Percentiles rank a stretch among this genome's conserved stretches.
Conservation (phyloP, 2,113 vertebrate species). For the Physeter macrocephalus region DNA sequence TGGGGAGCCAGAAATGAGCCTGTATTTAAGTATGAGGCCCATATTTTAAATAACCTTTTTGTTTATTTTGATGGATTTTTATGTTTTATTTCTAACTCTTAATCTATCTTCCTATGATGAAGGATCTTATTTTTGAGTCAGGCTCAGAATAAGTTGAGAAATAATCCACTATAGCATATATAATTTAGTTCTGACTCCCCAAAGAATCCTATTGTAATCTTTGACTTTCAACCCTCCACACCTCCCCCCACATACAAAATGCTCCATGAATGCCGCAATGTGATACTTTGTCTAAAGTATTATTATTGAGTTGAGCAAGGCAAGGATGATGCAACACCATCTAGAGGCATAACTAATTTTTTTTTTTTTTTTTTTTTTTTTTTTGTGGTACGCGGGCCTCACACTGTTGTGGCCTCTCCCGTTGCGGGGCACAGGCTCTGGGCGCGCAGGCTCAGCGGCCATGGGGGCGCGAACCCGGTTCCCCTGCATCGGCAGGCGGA, state of each 20-base stretch:
- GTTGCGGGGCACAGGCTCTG: too few relatives aligned
- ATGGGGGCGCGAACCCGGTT: too few relatives aligned
- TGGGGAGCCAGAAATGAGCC: slow-evolving; percentile 24
- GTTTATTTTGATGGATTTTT: neutral
- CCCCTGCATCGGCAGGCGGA: too few relatives aligned
- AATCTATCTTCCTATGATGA: neutral
- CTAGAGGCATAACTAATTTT: neutral
- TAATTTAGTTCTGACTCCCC: neutral
- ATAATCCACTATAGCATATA: neutral
- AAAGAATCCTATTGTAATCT: slow-evolving; percentile 13
- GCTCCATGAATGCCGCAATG: neutral
- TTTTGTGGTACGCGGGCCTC: too few relatives aligned
- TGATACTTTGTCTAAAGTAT: neutral
- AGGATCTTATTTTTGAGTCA: neutral
- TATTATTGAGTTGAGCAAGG: neutral
- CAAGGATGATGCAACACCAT: neutral
- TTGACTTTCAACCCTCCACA: neutral
- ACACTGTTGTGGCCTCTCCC: too few relatives aligned
- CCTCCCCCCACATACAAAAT: neutral
- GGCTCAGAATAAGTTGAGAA: slow-evolving; percentile 12
- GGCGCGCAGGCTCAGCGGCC: too few relatives aligned
- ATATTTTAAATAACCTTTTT: slow-evolving; percentile 18
- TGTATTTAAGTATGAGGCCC: neutral
- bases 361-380: too few relatives aligned
- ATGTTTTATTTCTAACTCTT: slow-evolving; percentile 23